These are phyloP conservation scores for Intellagama lesueurii DNA, from an alignment of 2,797 vertebrate genomes.

Conservation along the genomic window DNA sequence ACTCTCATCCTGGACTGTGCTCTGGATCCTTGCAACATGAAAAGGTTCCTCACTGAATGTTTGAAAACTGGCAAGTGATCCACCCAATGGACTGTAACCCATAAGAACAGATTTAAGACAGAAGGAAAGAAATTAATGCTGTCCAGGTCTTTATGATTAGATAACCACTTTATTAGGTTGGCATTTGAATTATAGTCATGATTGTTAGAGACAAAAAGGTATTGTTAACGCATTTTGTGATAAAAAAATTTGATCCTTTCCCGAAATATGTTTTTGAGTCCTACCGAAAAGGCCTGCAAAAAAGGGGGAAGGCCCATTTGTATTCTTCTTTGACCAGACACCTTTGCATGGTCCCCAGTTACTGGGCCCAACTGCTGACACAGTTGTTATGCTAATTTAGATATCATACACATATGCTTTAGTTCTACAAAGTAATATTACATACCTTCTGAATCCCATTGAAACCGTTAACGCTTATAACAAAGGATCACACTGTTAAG, in stretches of 20 bases:
- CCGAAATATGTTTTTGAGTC: constrained; percentile 2
- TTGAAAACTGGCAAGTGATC: neutral
- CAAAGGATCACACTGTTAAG: constrained; percentile 20
- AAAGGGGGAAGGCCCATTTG: neutral
- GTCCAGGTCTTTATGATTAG: neutral
- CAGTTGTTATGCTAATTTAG: constrained; percentile 23
- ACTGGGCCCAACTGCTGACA: neutral
- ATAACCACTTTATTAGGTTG: neutral
- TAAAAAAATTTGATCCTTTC: constrained; percentile 1
- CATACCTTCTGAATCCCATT: constrained; percentile 41
- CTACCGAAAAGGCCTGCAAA: neutral
- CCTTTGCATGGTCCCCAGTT: neutral
- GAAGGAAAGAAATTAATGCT: neutral
- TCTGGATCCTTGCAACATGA: neutral
- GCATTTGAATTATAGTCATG: neutral
- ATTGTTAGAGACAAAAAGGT: neutral
- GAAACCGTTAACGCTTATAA: constrained; percentile 37
- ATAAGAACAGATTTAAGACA: neutral
- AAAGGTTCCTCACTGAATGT: neutral
- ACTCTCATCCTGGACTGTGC: neutral
- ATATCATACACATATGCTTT: constrained; percentile 29
- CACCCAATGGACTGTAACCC: neutral
- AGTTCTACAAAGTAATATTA: constrained; percentile 30
- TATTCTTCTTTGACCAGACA: neutral
- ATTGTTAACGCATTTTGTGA: neutral